A percentile compares a stretch with the other conserved stretches of the same genome.
Conservation (phyloP, 2,797 vertebrate species). For the Podargus strigoides region DNA sequence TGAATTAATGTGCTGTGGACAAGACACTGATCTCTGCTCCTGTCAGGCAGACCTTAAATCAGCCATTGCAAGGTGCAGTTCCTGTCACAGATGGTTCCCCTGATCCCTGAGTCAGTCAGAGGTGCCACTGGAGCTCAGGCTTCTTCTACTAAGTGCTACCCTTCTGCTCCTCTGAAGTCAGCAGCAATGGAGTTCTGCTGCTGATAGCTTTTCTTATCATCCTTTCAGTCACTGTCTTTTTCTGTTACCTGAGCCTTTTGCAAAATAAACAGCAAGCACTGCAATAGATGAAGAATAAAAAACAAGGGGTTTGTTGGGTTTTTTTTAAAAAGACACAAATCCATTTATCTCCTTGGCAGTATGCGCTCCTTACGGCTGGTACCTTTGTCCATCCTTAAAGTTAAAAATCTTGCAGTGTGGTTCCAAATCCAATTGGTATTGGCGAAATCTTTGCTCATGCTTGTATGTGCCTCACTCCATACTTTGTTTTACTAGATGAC, state of each 20-base stretch:
- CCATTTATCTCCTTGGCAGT: background rate
- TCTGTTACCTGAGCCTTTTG: background rate
- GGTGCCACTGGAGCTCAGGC: background rate
- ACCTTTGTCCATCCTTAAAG: background rate
- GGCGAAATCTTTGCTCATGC: background rate
- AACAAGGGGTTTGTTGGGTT: rapidly evolving
- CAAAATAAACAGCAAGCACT: background rate
- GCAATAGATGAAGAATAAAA: background rate
- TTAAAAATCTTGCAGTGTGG: background rate
- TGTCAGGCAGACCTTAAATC: background rate
- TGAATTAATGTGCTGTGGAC: background rate
- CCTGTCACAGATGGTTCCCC: background rate
- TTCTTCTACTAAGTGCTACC: background rate
- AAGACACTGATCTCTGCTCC: background rate
- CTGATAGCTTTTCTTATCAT: background rate
- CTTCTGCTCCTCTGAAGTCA: background rate
- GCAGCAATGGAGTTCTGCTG: background rate
- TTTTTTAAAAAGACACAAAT: background rate
- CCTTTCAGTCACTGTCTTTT: background rate
- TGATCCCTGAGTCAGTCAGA: background rate
- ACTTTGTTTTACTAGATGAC: background rate
- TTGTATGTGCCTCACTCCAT: background rate
- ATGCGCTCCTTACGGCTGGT: background rate
- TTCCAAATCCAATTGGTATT: background rate
- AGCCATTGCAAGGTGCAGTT: background rate